Evolutionary conservation across 2,888 invertebrate genomes (phyloP), one percentile per base, ranked within the genome.

Genomic region (Ochropacha duplaris): DNA sequence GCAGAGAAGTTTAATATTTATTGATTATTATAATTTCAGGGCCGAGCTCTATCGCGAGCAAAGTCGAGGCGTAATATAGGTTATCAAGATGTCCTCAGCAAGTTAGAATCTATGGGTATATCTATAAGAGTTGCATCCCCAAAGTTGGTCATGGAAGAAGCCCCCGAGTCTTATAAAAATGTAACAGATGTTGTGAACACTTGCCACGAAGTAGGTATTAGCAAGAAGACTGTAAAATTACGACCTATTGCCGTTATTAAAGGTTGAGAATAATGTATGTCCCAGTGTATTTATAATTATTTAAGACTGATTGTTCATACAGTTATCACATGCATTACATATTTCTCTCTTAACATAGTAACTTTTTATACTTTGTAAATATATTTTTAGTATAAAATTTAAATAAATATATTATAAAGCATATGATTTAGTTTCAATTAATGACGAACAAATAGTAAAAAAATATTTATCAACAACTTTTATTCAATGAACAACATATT

Each of bases 161-260:
- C 99, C 4, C 99, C 99, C 0, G 99, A 99, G 81, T 99, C 99
- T 0, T 99, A 99, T 88, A 99, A 99, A 91, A 98, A 99, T 93
- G 99, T 99, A 0, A 99, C 99, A 0, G 99, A 99, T 93, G 99
- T 99, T 9, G 99, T 99, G 0, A 95, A 99, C 84, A 99, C 99
- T 3, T 99, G 99, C 78, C 99, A 99, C 84, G 96, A 96, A 22
- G 99, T 98, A 39, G 99, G 99, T 16, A 99, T 99, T 60, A 99
- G 99, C 79, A 97, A 98, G 83, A 99, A 99, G 85, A 96, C 98
- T 76, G 97, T 99, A 49, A 99, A 99, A 90, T 93, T 99, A 74
- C 94, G 98, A 72, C 99, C 99, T 0, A 98, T 99, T 80, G 99
- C 99, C 59, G 99, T 99, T 26, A 99, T 99, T 71, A 99, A 99